Evolutionary conservation across 2,888 invertebrate genomes (phyloP).

Genomic region (Hypomecis punctinalis): DNA sequence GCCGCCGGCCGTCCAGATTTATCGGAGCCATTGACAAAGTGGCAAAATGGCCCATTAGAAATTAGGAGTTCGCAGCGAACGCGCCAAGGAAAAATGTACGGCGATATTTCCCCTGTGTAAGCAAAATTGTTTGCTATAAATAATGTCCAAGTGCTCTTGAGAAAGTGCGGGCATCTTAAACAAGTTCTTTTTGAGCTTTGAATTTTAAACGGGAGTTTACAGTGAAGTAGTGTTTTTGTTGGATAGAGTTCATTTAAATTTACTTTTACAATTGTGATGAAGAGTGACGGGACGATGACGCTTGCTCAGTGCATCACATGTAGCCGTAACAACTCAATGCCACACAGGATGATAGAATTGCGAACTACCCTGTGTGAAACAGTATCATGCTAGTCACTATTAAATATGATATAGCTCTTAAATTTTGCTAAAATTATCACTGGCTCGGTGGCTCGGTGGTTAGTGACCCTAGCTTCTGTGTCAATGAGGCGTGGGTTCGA

Average conservation of each 20-base stretch:
- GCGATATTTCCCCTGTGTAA: constrained; percentile 77
- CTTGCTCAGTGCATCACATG: too few species aligned
- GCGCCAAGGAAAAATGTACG: constrained; percentile 76
- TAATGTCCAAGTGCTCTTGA: constrained; percentile 61
- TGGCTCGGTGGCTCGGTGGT: too few species aligned
- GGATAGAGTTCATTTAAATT: not conserved
- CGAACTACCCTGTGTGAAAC: too few species aligned
- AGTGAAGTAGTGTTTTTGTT: not conserved
- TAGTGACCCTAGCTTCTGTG: too few species aligned
- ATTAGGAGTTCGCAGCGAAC: constrained; percentile 76
- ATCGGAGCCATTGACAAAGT: constrained; percentile 85
- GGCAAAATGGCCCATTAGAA: constrained; percentile 85
- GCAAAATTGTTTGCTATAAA: constrained; percentile 81
- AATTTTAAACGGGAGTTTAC: constrained; percentile 24
- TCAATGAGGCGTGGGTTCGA: too few species aligned
- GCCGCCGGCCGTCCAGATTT: constrained; percentile 74
- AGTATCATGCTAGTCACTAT: too few species aligned
- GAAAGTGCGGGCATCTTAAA: constrained; percentile 48
- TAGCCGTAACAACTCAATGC: too few species aligned
- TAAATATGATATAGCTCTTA: too few species aligned
- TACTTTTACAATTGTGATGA: too few species aligned
- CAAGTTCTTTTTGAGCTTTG: constrained; percentile 30
- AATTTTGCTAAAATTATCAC: too few species aligned
- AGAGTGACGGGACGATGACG: too few species aligned
- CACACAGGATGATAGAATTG: too few species aligned